Percentiles rank a stretch among this genome's conserved stretches.
Conservation (phyloP, 1,140 invertebrate species). For the Marisa cornuarietis region DNA sequence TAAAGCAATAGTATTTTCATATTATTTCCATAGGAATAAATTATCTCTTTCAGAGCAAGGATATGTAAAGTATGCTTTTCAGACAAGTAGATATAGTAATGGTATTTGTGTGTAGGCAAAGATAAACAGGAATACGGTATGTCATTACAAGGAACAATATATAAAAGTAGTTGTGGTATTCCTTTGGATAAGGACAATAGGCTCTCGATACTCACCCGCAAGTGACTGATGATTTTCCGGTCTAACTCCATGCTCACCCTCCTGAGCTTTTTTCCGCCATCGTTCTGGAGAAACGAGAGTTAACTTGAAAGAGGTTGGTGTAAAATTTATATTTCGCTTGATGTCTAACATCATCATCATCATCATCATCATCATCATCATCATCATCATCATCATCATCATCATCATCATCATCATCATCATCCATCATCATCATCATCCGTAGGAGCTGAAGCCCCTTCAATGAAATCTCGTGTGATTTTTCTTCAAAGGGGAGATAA, state of each 20-base stretch:
- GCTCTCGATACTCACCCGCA: constrained; percentile 34
- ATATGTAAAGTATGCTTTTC: no score
- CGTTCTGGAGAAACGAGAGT: not conserved
- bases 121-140: not conserved
- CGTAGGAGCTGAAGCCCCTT: not conserved
- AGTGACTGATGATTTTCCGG: constrained; percentile 40
- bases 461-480: not conserved
- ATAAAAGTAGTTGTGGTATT: no score
- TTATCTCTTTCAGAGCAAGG: no score
- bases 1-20: no score
- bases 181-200: no score
- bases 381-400: constrained; percentile 18
- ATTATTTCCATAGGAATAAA: no score
- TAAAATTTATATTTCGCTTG: not conserved
- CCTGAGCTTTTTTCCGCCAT: constrained; percentile 27
- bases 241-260: constrained; percentile 43
- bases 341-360: constrained; percentile 8
- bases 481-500: no score
- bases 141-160: not conserved
- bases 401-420: constrained; percentile 15
- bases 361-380: constrained; percentile 14
- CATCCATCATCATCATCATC: not conserved
- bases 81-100: not conserved
- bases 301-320: not conserved
- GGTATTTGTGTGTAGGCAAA: not conserved